These are phyloP conservation scores for Holacanthus passer DNA, from an alignment of 2,113 vertebrate species.

Conservation along the genomic window DNA sequence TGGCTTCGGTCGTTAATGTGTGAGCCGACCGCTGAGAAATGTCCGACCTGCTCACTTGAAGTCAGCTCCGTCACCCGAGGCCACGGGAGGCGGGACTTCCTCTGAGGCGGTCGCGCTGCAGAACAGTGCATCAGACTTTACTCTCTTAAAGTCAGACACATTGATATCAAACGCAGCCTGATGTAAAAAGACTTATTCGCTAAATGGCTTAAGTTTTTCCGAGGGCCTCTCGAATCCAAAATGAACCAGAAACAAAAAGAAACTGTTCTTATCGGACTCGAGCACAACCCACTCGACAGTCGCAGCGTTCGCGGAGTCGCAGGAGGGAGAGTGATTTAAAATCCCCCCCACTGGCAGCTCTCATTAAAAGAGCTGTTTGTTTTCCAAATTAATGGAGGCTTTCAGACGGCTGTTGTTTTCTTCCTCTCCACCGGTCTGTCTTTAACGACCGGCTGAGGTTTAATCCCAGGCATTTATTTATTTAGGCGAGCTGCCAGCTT, in stretches of 20 bases:
- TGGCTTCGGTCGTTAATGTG: not conserved
- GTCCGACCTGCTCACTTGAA: not conserved
- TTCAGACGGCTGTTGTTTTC: conserved; percentile 48
- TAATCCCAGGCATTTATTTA: conserved; percentile 69
- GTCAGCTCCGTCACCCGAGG: not conserved
- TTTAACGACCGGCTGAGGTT: conserved; percentile 59
- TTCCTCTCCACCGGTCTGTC: conserved; percentile 31
- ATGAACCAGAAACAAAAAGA: conserved; percentile 36
- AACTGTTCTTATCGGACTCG: conserved; percentile 44
- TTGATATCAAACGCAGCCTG: not conserved
- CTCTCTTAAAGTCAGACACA: not conserved
- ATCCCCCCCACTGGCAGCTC: conserved; percentile 33
- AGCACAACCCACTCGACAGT: conserved; percentile 47
- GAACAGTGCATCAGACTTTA: not conserved
- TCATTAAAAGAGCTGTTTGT: conserved; percentile 67
- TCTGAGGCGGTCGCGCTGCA: not conserved
- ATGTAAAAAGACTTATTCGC: not conserved
- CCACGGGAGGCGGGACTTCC: not conserved
- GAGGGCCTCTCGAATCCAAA: conserved; percentile 35
- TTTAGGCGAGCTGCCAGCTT: conserved; percentile 54
- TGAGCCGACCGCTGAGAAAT: not conserved
- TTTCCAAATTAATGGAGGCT: conserved; percentile 62
- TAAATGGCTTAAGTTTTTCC: conserved; percentile 15
- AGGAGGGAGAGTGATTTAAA: conserved; percentile 50
- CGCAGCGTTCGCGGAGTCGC: conserved; percentile 32